phyloP scores from a whole-genome alignment of 2,888 invertebrate genomes.

The Standfussiana lucernea region DNA sequence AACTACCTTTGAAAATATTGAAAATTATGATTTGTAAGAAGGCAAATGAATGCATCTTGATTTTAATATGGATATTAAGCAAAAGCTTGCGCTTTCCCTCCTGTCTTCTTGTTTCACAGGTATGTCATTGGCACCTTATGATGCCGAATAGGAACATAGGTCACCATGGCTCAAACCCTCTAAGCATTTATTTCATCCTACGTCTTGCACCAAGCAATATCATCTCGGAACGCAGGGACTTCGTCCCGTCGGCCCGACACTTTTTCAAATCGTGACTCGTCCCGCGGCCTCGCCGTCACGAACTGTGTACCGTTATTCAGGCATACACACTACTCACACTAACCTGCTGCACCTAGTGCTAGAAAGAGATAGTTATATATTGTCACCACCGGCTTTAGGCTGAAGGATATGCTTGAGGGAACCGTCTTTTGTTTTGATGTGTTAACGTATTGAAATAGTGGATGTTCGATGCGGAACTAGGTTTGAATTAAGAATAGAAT shows the following conservation, averaged over 20 bases:
- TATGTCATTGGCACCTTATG: background rate
- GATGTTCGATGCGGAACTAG: conserved; percentile 49
- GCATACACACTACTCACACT: conserved; percentile 78
- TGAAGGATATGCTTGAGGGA: conserved; percentile 73
- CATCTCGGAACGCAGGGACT: conserved; percentile 80
- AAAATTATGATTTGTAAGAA: background rate
- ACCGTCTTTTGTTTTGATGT: conserved; percentile 73
- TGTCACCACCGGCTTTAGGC: conserved; percentile 61
- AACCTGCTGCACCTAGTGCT: conserved; percentile 63
- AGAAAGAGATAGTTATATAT: conserved; percentile 76
- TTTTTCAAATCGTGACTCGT: conserved; percentile 90
- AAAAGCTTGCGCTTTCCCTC: background rate
- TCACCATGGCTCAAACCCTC: conserved; percentile 7
- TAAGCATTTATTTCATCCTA: conserved; percentile 27
- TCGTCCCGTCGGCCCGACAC: conserved; percentile 83
- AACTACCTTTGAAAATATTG: background rate
- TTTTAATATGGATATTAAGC: background rate
- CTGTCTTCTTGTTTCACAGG: background rate
- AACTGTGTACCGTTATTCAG: conserved; percentile 85
- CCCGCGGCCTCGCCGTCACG: conserved; percentile 86
- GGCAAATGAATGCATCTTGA: background rate
- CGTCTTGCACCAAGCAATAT: conserved; percentile 74
- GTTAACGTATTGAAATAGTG: conserved; percentile 72
- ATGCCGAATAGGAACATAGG: background rate
- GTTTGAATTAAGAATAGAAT: conserved; percentile 37